Percentiles rank a stretch among this genome's conserved stretches.
Conservation (phyloP, 2,888 invertebrate species). For the Cloeon dipterum region DNA sequence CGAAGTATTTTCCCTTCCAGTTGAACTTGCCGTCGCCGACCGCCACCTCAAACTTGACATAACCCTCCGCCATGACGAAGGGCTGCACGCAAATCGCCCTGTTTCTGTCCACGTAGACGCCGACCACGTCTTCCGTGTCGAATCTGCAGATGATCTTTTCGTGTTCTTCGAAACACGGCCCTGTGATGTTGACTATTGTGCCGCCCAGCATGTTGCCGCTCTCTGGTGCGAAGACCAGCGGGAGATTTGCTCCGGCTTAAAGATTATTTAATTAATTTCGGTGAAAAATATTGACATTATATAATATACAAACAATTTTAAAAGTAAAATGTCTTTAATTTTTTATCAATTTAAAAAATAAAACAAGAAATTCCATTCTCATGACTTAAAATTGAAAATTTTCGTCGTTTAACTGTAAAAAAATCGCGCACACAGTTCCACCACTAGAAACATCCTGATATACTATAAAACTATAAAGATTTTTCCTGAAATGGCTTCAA, state of each 20-base stretch:
- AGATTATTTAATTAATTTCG: conserved; percentile 7
- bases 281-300: no score
- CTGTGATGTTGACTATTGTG: conserved; percentile 86
- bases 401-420: no score
- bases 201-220: conserved; percentile 96
- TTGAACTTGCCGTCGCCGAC: conserved; percentile 62
- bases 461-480: no score
- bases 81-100: conserved; percentile 81
- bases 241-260: conserved; percentile 55
- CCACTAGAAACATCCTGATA: no score
- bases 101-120: conserved; percentile 53
- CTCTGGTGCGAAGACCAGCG: conserved; percentile 75
- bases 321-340: no score
- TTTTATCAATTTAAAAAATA: no score
- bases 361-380: no score
- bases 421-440: no score
- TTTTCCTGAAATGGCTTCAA: neutral
- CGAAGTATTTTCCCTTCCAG: conserved; percentile 77
- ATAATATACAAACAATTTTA: no score
- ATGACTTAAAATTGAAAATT: no score
- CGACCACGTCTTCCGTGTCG: conserved; percentile 55
- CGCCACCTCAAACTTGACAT: conserved; percentile 65
- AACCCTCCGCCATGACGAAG: conserved; percentile 64
- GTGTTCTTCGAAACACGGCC: conserved; percentile 65
- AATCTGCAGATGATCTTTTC: conserved; percentile 65